Base-by-base conservation (phyloP, 2,113 vertebrate genomes). In the Salminus brasiliensis region DNA sequence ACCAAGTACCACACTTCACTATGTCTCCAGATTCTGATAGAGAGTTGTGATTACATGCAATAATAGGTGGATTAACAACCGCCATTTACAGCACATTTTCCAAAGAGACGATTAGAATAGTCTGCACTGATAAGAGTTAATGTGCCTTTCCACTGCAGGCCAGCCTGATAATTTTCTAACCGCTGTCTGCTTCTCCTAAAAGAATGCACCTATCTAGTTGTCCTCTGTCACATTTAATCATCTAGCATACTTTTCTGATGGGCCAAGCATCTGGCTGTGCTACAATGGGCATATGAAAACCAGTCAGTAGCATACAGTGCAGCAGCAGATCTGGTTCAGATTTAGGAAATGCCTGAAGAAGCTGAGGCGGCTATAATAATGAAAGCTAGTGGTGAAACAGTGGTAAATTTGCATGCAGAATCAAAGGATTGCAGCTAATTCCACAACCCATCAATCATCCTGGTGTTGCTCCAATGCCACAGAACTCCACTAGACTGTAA, bases 241-340 rank as follows among this genome's bases (percentile, higher is more conserved):
- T 65, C 29, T 63, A 36, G 16, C 29, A 63, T 66, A 29, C 12
- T 74, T 74, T 30, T 41, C 25, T 74, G 39, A 27, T 41, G 45
- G 13, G 60, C 27, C 29, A 74, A 63, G 45, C 55, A 74, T 43
- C 25, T 74, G 72, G 55, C 39, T 45, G 43, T 10, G 39, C 29
- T 30, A 74, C 57, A 4, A 55, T 7, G 32, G 21, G 62, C 23
- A 66, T 65, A 66, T 66, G 41, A 65, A 73, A 80, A 67, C 47
- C 49, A 67, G 63, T 62, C 72, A 55, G n/a, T 68, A 72, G 39
- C 69, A 53, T 36, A 27, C 34, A 79, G 39, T 34, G 39, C n/a
- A n/a, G n/a, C n/a, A n/a, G 71, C 71, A 80, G 71, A 80, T 74
- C 78, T 57, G 78, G 69, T 66, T 79, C 45, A 29, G 62, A 72